Conservation (phyloP, 2,113 vertebrate genomes). For the Melanocharis versteri region DNA sequence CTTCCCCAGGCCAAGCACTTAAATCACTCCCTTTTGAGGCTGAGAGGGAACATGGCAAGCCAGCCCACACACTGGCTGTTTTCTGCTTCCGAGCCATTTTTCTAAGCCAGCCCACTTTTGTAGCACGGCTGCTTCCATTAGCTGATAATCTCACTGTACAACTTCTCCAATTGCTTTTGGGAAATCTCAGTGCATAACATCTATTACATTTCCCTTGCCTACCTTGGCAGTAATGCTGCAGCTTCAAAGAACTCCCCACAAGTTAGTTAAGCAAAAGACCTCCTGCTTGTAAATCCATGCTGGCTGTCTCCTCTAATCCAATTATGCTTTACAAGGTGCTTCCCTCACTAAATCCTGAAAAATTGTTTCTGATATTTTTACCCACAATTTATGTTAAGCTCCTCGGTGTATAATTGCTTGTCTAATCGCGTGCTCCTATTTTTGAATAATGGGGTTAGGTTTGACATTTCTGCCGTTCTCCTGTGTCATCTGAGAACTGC, state of each 20-base stretch:
- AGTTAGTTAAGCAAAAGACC: slow-evolving; percentile 63
- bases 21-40: slow-evolving; percentile 28
- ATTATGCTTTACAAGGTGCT: slow-evolving; percentile 72
- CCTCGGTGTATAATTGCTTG: slow-evolving; percentile 66
- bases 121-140: slow-evolving; percentile 37
- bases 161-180: slow-evolving; percentile 57
- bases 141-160: slow-evolving; percentile 48
- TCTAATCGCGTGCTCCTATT: slow-evolving; percentile 45
- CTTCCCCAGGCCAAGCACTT: slow-evolving; percentile 27
- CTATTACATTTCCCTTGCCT: slow-evolving; percentile 38
- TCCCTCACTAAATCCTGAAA: slow-evolving; percentile 62
- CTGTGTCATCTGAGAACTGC: slow-evolving; percentile 37
- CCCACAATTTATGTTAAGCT: slow-evolving; percentile 69
- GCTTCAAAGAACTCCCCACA: slow-evolving; percentile 68
- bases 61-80: slow-evolving; percentile 19
- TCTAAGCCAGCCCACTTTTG: background rate
- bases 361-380: slow-evolving; percentile 70
- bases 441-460: slow-evolving; percentile 47
- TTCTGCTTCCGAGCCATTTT: slow-evolving; percentile 29
- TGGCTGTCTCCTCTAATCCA: slow-evolving; percentile 70
- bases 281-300: slow-evolving; percentile 62
- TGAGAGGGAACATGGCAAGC: slow-evolving; percentile 13
- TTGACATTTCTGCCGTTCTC: slow-evolving; percentile 36
- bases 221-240: slow-evolving; percentile 22
- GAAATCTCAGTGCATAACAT: slow-evolving; percentile 44